Conservation (phyloP, 1,140 invertebrate species). For the Listronotus oregonensis region DNA sequence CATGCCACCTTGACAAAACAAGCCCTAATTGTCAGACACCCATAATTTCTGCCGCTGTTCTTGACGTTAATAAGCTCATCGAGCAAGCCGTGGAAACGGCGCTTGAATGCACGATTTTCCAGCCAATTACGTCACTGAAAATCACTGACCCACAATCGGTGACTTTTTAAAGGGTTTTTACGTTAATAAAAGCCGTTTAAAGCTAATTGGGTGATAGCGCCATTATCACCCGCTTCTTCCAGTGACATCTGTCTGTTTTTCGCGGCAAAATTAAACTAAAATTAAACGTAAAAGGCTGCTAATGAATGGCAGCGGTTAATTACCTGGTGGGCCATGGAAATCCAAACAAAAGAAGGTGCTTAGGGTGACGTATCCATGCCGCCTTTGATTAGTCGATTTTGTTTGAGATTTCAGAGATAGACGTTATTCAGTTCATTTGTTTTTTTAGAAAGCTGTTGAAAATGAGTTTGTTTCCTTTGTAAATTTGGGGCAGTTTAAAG, state of each 20-base stretch:
- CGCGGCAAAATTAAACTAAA: constrained; percentile 13
- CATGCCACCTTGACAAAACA: constrained; percentile 26
- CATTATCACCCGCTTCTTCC: constrained; percentile 2
- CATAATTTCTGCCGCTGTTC: constrained; percentile 24
- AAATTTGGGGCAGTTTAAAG: background rate
- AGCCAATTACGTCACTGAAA: constrained; percentile 25
- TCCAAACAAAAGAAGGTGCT: constrained; percentile 8
- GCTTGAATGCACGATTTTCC: constrained; percentile 28
- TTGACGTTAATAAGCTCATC: constrained; percentile 34
- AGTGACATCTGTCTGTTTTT: constrained; percentile 23
- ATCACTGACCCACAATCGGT: constrained; percentile 23
- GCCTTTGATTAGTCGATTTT: no score
- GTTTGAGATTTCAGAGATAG: no score
- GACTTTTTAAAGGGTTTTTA: constrained; percentile 30
- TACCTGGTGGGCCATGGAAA: constrained; percentile 8
- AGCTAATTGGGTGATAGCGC: constrained; percentile 20
- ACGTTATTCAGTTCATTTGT: constrained; percentile 2
- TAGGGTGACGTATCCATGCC: no score
- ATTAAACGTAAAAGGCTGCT: constrained; percentile 15
- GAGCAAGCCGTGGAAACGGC: constrained; percentile 9
- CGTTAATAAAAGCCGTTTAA: constrained; percentile 17
- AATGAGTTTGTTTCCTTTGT: background rate
- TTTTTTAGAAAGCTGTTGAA: no score
- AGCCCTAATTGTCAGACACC: constrained; percentile 22
- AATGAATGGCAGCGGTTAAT: constrained; percentile 14